Evolutionary conservation across 2,797 vertebrate species (phyloP).

Genomic region (Chelmon rostratus): DNA sequence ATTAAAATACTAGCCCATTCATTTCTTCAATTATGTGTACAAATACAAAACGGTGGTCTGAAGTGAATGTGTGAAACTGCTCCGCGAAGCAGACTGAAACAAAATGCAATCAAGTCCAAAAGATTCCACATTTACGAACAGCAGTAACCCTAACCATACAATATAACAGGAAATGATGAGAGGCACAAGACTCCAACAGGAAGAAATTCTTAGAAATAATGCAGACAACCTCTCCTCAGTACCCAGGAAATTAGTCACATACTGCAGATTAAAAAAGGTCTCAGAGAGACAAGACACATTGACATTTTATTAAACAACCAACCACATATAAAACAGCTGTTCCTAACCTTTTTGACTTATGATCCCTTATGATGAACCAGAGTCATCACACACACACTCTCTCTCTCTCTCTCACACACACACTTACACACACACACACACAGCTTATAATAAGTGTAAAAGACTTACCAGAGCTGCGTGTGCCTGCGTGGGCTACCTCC

Average conservation of each 20-base stretch:
- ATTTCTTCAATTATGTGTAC: background rate
- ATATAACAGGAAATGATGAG: constrained; percentile 47
- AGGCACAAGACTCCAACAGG: constrained; percentile 28
- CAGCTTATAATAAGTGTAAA: too few relatives aligned
- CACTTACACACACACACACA: too few relatives aligned
- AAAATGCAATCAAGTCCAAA: background rate
- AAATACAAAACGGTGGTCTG: background rate
- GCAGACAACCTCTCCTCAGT: constrained; percentile 4
- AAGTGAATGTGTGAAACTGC: background rate
- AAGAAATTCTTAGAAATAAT: constrained; percentile 59
- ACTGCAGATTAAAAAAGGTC: background rate
- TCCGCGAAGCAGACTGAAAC: background rate
- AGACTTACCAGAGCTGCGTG: constrained; percentile 79
- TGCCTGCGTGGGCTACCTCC: constrained; percentile 81
- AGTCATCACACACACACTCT: too few relatives aligned
- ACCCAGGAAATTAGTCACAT: constrained; percentile 54
- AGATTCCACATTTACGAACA: background rate
- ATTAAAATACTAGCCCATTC: background rate
- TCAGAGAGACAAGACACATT: background rate
- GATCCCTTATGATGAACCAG: background rate
- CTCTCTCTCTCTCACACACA: too few relatives aligned
- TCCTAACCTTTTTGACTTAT: background rate
- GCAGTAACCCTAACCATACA: too few relatives aligned
- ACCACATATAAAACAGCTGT: background rate
- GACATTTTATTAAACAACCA: background rate